Conservation (phyloP, 2,888 invertebrate genomes). For the Axea sp. region DNA sequence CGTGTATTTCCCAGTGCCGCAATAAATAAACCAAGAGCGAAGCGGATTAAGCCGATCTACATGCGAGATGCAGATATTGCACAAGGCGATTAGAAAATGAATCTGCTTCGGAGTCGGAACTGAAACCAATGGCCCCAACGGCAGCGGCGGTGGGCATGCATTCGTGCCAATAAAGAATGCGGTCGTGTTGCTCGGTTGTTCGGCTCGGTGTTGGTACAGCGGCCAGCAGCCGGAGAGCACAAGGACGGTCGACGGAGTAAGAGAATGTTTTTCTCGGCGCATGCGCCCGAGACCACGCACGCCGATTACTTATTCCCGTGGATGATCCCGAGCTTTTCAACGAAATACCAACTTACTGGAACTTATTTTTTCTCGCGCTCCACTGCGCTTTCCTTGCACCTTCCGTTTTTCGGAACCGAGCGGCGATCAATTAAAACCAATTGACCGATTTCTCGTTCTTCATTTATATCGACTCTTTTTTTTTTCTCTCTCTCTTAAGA, state of each 20-base stretch:
- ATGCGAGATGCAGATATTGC: constrained; percentile 36
- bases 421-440: too few relatives aligned
- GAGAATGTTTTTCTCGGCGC: constrained; percentile 53
- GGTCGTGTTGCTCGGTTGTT: constrained; percentile 77
- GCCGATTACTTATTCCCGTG: constrained; percentile 37
- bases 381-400: too few relatives aligned
- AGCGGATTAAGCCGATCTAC: constrained; percentile 20
- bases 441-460: too few relatives aligned
- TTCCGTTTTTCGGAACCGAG: too few relatives aligned
- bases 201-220: constrained; percentile 57
- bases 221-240: constrained; percentile 53
- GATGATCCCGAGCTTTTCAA: constrained; percentile 44
- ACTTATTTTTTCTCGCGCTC: too few relatives aligned
- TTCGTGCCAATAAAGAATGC: constrained; percentile 80
- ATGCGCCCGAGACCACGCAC: constrained; percentile 34
- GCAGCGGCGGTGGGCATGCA: constrained; percentile 62
- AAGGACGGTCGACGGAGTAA: constrained; percentile 62
- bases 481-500: too few relatives aligned
- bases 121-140: constrained; percentile 29
- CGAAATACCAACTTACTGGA: constrained; percentile 20
- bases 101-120: constrained; percentile 49
- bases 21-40: constrained; percentile 12
- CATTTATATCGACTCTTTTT: too few relatives aligned
- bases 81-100: constrained; percentile 51
- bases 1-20: not conserved